phyloP scores from a whole-genome alignment of 2,888 invertebrate genomes.

The Drosophila putrida region DNA sequence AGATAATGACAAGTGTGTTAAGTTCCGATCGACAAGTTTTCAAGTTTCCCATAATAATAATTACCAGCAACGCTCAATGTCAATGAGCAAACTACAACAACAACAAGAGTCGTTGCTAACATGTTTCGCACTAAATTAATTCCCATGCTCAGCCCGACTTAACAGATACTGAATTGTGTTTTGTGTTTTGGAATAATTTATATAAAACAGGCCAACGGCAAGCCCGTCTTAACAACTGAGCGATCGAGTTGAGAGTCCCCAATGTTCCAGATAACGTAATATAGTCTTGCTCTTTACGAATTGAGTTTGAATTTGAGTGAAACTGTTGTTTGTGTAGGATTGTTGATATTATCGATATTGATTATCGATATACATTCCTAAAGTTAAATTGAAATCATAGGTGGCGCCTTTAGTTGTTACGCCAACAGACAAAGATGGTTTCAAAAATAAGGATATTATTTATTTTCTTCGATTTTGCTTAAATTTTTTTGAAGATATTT shows the following conservation, averaged over 20 bases:
- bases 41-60: constrained; percentile 16
- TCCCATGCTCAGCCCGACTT: constrained; percentile 39
- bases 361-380: no score
- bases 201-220: constrained; percentile 5
- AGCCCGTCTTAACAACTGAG: constrained; percentile 36
- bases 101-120: constrained; percentile 14
- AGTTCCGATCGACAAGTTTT: constrained; percentile 48
- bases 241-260: constrained; percentile 12
- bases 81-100: constrained; percentile 47
- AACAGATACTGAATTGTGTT: constrained; percentile 18
- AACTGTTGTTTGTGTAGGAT: not conserved
- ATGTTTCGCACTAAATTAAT: constrained; percentile 5
- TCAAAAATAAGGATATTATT: no score
- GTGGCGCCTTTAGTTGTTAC: no score
- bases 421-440: no score
- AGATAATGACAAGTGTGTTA: constrained; percentile 16
- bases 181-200: constrained; percentile 18
- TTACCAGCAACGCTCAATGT: constrained; percentile 58
- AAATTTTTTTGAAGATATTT: no score
- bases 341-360: no score
- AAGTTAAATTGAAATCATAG: no score
- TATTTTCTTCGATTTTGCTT: no score
- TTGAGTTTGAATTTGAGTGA: not conserved
- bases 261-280: constrained; percentile 40
- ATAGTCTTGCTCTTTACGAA: not conserved